Base-by-base conservation (phyloP, 2,888 invertebrate genomes). In the Apamea epomidion region DNA sequence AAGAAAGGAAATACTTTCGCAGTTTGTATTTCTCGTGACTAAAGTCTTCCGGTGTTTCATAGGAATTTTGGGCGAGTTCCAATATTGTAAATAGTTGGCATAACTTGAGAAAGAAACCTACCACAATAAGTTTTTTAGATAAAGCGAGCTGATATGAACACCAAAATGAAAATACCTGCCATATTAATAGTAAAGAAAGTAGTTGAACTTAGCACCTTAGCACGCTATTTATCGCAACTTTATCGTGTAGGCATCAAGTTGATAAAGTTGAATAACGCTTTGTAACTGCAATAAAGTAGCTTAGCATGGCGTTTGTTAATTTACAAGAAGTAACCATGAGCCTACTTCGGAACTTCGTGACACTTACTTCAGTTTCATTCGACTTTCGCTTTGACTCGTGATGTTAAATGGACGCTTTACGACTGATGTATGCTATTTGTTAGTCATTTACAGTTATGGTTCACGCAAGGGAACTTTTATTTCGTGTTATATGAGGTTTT, bases 261-360 rank as follows among this genome's bases (percentile, higher is more conserved):
- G 80, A 85, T 87, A 92, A 95, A 95, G 91, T 95, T 94, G 93
- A 94, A 94, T 94, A 94, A 92, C 92, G 89, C 91, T 91, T 91
- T 84, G 85, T 80, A 92, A 93, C 91, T 89, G 89, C 87, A 90
- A 86, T 86, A 88, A 86, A 82, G 42, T 58, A 58, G 64, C 37
- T 76, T 37, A 79, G 67, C 80, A 37, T 93, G 84, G 94, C 93
- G 94, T 94, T 94, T 91, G 89, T 91, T 92, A 94, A 94, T 95
- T 94, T 93, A 93, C 92, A 91, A 89, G 62, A 88, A 82, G 81
- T 65, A 48, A 62, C 67, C 71, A 64, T 64, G 48, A 70, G 82
- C 81, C 77, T 80, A 81, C 71, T 81, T 80, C 70, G 67, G 75
- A 83, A 86, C 87, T 87, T 90, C 93, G 91, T 92, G 92, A 91